Evolutionary conservation across 2,797 vertebrate species (phyloP).

Genomic region (Caiman crocodilus): DNA sequence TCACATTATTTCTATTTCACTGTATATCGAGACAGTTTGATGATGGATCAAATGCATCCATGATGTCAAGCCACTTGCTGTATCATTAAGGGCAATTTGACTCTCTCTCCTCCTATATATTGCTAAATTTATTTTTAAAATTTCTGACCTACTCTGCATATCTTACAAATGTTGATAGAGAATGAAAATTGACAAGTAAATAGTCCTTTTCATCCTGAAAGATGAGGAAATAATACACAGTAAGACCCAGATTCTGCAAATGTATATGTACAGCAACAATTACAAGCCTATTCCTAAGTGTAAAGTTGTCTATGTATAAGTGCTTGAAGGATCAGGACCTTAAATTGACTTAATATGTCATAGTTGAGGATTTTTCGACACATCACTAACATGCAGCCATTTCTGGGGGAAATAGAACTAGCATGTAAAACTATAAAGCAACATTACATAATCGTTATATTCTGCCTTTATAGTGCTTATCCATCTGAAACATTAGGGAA

Average conservation of each 20-base stretch:
- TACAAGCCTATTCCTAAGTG: not conserved
- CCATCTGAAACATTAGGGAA: not conserved
- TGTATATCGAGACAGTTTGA: not conserved
- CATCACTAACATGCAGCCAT: not conserved
- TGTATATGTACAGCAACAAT: accelerated
- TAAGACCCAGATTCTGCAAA: accelerated
- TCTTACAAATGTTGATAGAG: not conserved
- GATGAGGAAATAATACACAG: accelerated
- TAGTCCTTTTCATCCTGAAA: accelerated
- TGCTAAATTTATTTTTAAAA: not conserved
- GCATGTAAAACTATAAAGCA: not conserved
- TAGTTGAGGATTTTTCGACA: constrained; percentile 2
- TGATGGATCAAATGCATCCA: not conserved
- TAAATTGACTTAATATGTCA: constrained; percentile 5
- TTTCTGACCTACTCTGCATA: not conserved
- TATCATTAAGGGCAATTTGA: not conserved
- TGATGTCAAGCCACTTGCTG: not conserved
- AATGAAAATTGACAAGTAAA: accelerated
- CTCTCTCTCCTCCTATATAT: not conserved
- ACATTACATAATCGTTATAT: not conserved
- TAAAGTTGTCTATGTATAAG: not conserved
- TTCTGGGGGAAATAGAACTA: not conserved
- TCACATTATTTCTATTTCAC: not conserved
- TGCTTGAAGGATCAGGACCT: not conserved
- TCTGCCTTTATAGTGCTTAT: not conserved